Evolutionary conservation across 2,888 invertebrate genomes (phyloP).

Genomic region (Pollenia labialis): DNA sequence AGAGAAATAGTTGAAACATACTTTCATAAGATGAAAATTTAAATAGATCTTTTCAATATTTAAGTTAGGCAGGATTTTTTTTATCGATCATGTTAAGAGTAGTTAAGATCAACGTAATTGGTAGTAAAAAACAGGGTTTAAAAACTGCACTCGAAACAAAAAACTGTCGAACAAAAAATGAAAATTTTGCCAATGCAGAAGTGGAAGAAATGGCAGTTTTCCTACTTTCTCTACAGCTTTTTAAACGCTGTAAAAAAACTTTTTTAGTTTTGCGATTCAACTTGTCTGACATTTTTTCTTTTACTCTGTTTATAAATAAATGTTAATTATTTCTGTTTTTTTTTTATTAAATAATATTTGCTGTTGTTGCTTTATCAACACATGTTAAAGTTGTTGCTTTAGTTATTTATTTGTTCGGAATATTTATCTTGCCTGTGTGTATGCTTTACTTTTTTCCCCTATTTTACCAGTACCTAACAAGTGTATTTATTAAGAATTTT

Average conservation of each 20-base stretch:
- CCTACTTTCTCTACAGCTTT: too few species aligned
- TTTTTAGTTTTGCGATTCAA: too few species aligned
- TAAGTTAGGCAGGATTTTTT: background rate
- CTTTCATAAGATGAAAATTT: background rate
- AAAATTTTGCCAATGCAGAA: too few species aligned
- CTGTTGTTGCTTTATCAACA: constrained; percentile 28
- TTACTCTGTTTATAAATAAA: constrained; percentile 17
- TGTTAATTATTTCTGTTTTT: background rate
- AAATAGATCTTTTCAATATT: too few species aligned
- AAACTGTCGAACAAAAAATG: too few species aligned
- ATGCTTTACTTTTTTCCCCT: background rate
- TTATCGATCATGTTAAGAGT: too few species aligned
- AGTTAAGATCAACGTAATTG: too few species aligned
- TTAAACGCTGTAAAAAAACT: too few species aligned
- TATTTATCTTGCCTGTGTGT: constrained; percentile 4
- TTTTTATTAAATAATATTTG: background rate
- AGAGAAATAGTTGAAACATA: background rate
- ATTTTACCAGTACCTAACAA: constrained; percentile 26
- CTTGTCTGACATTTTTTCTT: too few species aligned
- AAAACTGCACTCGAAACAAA: too few species aligned
- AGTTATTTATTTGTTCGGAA: background rate
- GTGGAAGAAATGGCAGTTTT: too few species aligned
- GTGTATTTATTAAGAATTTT: constrained; percentile 54
- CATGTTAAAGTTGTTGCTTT: constrained; percentile 41
- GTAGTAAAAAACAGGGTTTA: too few species aligned